phyloP scores from a whole-genome alignment of 2,888 invertebrate species.

The Cerastoderma edule region DNA sequence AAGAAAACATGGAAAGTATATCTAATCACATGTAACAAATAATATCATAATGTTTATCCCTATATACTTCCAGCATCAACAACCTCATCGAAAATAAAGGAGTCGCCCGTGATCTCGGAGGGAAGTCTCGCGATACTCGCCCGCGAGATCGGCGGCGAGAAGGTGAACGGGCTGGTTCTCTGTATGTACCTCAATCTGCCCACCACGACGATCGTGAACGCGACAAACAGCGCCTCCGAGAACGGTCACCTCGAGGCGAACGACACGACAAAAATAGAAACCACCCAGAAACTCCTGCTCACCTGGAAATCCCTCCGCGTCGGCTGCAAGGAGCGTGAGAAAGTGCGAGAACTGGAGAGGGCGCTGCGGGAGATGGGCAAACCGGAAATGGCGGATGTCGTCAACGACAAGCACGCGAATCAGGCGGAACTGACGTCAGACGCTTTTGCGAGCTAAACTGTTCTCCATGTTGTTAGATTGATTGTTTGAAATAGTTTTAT shows the following conservation, averaged over 20 bases:
- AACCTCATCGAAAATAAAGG: conserved; percentile 55
- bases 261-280: conserved; percentile 56
- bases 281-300: conserved; percentile 65
- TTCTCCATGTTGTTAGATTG: too few species aligned
- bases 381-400: conserved; percentile 69
- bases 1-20: not conserved
- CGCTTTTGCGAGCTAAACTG: conserved; percentile 56
- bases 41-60: not conserved
- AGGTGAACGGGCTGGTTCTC: conserved; percentile 65
- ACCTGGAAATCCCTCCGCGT: conserved; percentile 67
- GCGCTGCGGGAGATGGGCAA: conserved; percentile 76
- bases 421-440: conserved; percentile 71
- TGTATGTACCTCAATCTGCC: conserved; percentile 75
- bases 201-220: conserved; percentile 71
- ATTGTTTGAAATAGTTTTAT: too few species aligned
- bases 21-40: not conserved
- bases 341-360: conserved; percentile 70
- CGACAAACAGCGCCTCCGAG: conserved; percentile 55
- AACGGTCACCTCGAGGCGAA: conserved; percentile 53
- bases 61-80: conserved; percentile 51
- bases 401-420: conserved; percentile 69
- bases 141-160: conserved; percentile 64
- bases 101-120: conserved; percentile 68
- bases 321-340: conserved; percentile 71
- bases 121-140: conserved; percentile 66